Evolutionary conservation across 2,113 vertebrate genomes (phyloP), one percentile per base, ranked within the genome.

Genomic region (Turdus rufiventris): DNA sequence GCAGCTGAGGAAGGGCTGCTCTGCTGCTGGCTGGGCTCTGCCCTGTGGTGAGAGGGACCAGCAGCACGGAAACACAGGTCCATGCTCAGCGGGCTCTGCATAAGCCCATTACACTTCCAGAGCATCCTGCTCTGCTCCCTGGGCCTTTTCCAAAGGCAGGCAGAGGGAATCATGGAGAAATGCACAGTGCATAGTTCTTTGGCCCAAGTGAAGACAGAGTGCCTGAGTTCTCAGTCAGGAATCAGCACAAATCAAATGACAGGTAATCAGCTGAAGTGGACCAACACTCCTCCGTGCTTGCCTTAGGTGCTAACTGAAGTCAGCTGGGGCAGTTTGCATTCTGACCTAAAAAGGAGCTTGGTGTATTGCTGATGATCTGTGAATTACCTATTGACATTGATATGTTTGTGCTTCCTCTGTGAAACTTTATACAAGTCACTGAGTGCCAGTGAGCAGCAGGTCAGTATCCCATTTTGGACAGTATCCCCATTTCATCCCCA

Each of bases 41-140:
- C 8, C 2, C 38, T 40, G 25, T 9, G 26, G 3, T 62, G 47
- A 83, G 56, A 2, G 3, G 10, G 10, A 9, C 18, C 13, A 63
- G 17, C 0, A 5, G 21, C 48, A 75, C 12, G 5, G 19, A 51
- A 58, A 34, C 1, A 4, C 13, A 42, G 1, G 1, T 5, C 36
- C 20, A 7, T 0, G 0, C 24, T 50, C 86, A 80, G 45, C 23
- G 63, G 51, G 40, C 38, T 81, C 80, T 80, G 5, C 29, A 29
- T 31, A 76, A 94, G 14, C 20, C 36, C 10, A 1, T 34, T 24
- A 36, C 38, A n/a, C 25, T 61, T 70, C 18, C 80, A 45, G n/a
- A 83, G 18, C 20, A 34, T 6, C 8, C 34, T 29, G 61, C 17
- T 43, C 38, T 66, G 38, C 33, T 70, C 38, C 18, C 9, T 14